phyloP scores from a whole-genome alignment of 2,888 invertebrate genomes.

The Drosophila silvestris region DNA sequence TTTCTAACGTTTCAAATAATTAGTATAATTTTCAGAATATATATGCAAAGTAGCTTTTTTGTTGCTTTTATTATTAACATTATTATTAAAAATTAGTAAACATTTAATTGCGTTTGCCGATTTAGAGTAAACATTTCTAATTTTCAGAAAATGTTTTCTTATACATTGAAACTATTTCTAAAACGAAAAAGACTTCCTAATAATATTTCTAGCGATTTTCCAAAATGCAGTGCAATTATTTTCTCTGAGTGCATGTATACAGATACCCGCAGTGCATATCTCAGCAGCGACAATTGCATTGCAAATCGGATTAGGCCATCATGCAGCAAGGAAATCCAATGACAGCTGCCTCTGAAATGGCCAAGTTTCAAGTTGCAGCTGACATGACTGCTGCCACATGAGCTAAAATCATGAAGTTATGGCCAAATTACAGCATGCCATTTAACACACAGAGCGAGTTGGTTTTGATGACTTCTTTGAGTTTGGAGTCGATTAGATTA shows the following conservation, averaged over 20 bases:
- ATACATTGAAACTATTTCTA: background rate
- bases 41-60: too few species aligned
- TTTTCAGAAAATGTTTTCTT: background rate
- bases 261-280: constrained; percentile 32
- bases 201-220: fast-evolving
- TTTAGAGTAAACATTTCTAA: background rate
- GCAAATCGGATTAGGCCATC: constrained; percentile 76
- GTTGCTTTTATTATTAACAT: too few species aligned
- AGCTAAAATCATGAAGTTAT: constrained; percentile 8
- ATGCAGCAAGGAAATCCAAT: constrained; percentile 52
- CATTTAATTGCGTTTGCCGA: too few species aligned
- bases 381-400: constrained; percentile 18
- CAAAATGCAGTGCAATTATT: background rate
- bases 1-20: background rate
- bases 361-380: constrained; percentile 2
- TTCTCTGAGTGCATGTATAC: background rate
- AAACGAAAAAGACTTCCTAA: fast-evolving
- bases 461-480: background rate
- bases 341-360: constrained; percentile 57
- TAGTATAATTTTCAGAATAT: background rate
- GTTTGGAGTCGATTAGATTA: background rate
- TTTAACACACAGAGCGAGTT: background rate
- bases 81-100: too few species aligned
- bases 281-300: constrained; percentile 74
- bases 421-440: background rate